Conservation (phyloP, 2,888 invertebrate genomes). For the Protonemura montana region DNA sequence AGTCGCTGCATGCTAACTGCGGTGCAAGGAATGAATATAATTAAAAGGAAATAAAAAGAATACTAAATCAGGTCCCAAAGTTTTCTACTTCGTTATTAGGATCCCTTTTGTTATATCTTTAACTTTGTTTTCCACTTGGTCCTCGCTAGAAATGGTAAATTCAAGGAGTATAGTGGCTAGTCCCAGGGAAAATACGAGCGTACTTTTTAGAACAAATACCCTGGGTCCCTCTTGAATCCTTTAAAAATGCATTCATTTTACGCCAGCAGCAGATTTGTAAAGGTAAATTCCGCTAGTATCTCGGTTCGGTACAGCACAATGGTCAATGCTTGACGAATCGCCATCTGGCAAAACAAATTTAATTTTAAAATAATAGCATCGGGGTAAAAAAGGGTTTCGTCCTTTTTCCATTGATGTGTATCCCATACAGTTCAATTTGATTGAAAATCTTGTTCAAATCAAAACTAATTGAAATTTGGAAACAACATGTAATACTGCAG, state of each 20-base stretch:
- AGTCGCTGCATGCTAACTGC: background rate
- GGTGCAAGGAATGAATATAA: constrained; percentile 26
- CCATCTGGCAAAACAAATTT: background rate
- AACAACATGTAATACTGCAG: background rate
- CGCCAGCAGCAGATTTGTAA: background rate
- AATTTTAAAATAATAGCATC: background rate
- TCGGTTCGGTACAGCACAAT: background rate
- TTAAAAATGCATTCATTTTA: background rate
- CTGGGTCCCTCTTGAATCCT: background rate
- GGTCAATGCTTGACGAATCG: background rate
- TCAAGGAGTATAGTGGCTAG: background rate
- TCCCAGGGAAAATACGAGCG: background rate
- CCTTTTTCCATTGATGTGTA: background rate
- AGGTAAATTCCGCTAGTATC: background rate
- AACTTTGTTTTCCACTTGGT: constrained; percentile 1
- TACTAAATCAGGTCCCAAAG: constrained; percentile 23
- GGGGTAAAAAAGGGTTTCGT: background rate
- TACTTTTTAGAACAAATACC: background rate
- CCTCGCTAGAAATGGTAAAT: background rate
- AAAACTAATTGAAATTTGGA: background rate
- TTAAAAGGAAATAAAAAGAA: constrained; percentile 24
- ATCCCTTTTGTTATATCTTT: constrained; percentile 15
- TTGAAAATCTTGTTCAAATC: background rate
- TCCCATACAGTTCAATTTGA: background rate
- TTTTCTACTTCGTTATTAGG: constrained; percentile 8